These are phyloP conservation scores for Lagorchestes hirsutus DNA, from an alignment of 2,797 vertebrate species.

Conservation along the genomic window DNA sequence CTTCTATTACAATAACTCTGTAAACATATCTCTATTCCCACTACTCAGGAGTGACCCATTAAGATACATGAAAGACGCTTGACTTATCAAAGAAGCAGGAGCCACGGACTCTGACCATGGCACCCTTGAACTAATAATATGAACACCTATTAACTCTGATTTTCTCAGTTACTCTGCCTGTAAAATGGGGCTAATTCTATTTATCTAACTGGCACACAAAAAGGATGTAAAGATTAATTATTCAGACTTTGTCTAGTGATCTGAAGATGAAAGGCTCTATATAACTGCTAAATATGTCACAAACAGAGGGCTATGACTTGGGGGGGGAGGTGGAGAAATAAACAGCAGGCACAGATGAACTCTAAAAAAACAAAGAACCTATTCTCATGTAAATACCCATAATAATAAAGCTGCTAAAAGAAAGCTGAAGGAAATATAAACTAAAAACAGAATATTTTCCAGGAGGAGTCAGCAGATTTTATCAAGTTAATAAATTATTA, in stretches of 20 bases:
- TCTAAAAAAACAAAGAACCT: conserved; percentile 72
- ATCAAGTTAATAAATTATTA: conserved; percentile 84
- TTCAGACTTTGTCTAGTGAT: conserved; percentile 46
- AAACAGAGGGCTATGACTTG: conserved; percentile 64
- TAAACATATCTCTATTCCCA: neutral
- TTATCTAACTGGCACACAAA: conserved; percentile 51
- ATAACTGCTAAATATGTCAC: conserved; percentile 48
- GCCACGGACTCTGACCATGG: neutral
- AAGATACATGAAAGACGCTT: conserved; percentile 26
- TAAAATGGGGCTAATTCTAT: conserved; percentile 60
- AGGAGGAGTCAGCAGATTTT: conserved; percentile 79
- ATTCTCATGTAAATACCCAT: conserved; percentile 79
- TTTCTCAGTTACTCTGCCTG: conserved; percentile 3
- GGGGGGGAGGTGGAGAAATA: conserved; percentile 37
- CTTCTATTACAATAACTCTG: neutral
- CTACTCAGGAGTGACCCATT: neutral
- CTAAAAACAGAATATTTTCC: conserved; percentile 74
- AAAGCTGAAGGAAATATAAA: conserved; percentile 69
- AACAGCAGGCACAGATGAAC: conserved; percentile 75
- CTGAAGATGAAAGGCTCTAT: conserved; percentile 73
- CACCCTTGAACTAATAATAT: neutral
- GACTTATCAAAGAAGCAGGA: neutral
- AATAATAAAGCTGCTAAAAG: conserved; percentile 64
- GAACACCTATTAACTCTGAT: neutral
- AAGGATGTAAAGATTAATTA: conserved; percentile 60